Evolutionary conservation across 2,888 invertebrate species (phyloP), one percentile per base, ranked within the genome.

Genomic region (Drosophila mimica): DNA sequence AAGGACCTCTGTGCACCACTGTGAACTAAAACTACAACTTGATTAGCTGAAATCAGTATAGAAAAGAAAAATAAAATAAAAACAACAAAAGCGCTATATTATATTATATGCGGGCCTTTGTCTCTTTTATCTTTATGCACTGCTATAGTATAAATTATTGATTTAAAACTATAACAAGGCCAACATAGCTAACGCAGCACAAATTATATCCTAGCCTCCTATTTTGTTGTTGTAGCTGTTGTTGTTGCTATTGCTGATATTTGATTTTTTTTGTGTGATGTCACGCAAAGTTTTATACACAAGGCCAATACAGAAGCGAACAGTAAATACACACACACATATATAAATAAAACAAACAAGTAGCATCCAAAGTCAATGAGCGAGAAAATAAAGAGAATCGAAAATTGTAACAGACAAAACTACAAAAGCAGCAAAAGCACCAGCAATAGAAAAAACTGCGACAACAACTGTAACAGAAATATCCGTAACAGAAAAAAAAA

Each of bases 161-260:
- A 84, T 84, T 88, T 69, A 67, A 73, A 84, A 80, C 79, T 70
- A 76, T 74, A 70, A 70, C 88, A 88, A 84, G 88, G 84, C 71
- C 88, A 86, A 40, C 51, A 60, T 58, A 65, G 68, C 72, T 46
- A 80, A 49, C 62, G 59, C 69, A 61, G 64, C 66, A 76, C 38
- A 72, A 80, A 81, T 72, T 72, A 74, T 72, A 86, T 81, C 57
- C 76, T 63, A 58, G 36, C 65, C 68, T 74, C n/a, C 13, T n/a
- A 20, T 48, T n/a, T 43, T 34, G 17, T 28, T 72, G 48, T 53
- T 73, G 54, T 52, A 62, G 64, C 48, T 53, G 48, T 54, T 63
- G 61, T 43, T 53, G 20, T 31, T 52, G 58, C 56, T 60, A 33
- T 25, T 40, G 52, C 48, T 75, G 66, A 40, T 79, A 70, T 52